These are phyloP conservation scores for human (Homo sapiens) DNA, from an alignment of 2,113 vertebrate genomes.

Conservation along the genomic window DNA sequence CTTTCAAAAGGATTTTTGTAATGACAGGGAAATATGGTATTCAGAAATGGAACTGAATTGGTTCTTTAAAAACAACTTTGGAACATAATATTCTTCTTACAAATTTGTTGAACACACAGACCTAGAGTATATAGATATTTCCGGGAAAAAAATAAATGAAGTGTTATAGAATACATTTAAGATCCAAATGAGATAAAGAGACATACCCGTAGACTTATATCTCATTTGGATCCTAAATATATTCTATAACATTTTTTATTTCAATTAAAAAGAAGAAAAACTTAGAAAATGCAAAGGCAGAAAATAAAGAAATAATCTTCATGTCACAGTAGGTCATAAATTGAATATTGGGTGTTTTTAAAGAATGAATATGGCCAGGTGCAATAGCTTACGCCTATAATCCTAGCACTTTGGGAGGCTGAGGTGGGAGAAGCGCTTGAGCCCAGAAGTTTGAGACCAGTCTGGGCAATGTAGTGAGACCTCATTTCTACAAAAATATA, in stretches of 20 bases:
- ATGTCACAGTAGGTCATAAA: not conserved
- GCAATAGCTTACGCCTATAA: no score
- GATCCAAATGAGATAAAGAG: constrained; percentile 42
- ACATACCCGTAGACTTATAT: not conserved
- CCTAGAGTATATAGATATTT: constrained; percentile 32
- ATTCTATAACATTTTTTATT: not conserved
- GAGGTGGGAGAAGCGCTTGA: no score
- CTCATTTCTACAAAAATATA: no score
- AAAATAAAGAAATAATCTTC: constrained; percentile 18
- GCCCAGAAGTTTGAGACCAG: no score
- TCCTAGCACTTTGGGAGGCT: no score
- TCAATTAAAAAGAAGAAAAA: not conserved
- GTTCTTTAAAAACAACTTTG: constrained; percentile 68
- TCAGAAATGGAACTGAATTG: constrained; percentile 65
- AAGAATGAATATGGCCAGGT: no score
- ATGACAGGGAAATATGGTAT: constrained; percentile 50
- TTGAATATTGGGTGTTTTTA: not conserved
- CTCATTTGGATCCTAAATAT: no score
- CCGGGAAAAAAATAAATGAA: not conserved
- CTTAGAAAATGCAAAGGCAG: constrained; percentile 1
- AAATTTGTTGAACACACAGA: constrained; percentile 40
- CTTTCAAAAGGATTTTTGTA: constrained; percentile 70
- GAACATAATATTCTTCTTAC: constrained; percentile 64
- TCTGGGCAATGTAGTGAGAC: no score
- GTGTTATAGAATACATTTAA: constrained; percentile 12